Base-by-base conservation (phyloP, 2,113 vertebrate species). In the Scalopus aquaticus region DNA sequence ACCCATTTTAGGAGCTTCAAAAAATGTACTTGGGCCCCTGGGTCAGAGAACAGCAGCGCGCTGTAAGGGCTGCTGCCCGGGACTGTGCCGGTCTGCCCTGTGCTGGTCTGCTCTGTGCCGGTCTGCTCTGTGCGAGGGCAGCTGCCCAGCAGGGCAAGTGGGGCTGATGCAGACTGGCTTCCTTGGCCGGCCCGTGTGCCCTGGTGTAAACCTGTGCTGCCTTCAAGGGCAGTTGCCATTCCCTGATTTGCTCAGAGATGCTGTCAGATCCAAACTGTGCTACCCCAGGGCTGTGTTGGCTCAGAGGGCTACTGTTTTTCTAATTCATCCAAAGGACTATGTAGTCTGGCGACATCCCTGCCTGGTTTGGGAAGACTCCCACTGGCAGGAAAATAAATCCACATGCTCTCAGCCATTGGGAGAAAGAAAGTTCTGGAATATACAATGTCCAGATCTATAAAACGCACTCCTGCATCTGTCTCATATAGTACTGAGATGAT, bases 31-130 rank as follows among this genome's bases (percentile, higher is more conserved):
- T 7, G 22, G 9, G 37, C 28, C 15, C 42, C 12, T 60, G 39
- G 56, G 58, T 46, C 54, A 15, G 83, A 37, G 83, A 26, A 22
- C 44, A 64, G 56, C 90, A 88, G 26, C 35, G 22, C 6, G 17
- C 64, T 46, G 1, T 73, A n/a, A 64, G n/a, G n/a, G 22, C 42
- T 39, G 22, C 49, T 22, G 3, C 13, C 0, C 2, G 0, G 2
- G 9, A 10, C n/a, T 46, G 35, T 69, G 5, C 9, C 32, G 39
- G 37, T 26, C n/a, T n/a, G n/a, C n/a, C n/a, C n/a, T n/a, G n/a
- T n/a, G n/a, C n/a, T n/a, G n/a, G n/a, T n/a, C n/a, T n/a, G n/a
- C n/a, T n/a, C n/a, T 46, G 35, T 69, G 5, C 9, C 32, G 39
- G 37, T 26, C n/a, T n/a, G n/a, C n/a, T n/a, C 51, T 37, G 76